A percentile compares a stretch with the other conserved stretches of the same genome.
These are phyloP conservation scores for Chloroclysta siterata DNA, from an alignment of 2,888 invertebrate species.

Conservation along the genomic window DNA sequence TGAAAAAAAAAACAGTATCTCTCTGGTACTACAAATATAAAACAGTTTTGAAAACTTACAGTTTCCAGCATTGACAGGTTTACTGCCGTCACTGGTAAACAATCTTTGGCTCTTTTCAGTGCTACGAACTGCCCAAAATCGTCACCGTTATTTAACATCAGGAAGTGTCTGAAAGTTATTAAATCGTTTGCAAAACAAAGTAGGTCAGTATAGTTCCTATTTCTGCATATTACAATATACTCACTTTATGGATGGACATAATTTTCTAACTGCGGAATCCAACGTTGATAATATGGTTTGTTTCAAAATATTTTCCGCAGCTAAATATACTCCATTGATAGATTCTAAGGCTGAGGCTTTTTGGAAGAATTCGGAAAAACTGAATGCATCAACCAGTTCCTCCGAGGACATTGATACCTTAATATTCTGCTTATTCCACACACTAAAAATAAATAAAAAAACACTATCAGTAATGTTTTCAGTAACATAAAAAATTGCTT, in stretches of 20 bases:
- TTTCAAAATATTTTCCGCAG: conserved; percentile 14
- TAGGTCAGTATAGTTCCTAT: not conserved
- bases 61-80: conserved; percentile 25
- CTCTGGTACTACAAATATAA: no score
- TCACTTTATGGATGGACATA: conserved; percentile 30
- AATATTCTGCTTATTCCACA: conserved; percentile 38
- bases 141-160: conserved; percentile 25
- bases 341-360: conserved; percentile 10
- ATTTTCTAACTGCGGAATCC: conserved; percentile 22
- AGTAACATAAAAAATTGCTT: not conserved
- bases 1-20: no score
- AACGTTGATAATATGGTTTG: conserved; percentile 4
- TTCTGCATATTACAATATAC: not conserved
- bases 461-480: not conserved
- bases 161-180: conserved; percentile 18
- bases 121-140: conserved; percentile 15
- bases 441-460: conserved; percentile 34
- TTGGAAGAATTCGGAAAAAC: conserved; percentile 19
- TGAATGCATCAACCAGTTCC: conserved; percentile 25
- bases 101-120: conserved; percentile 21
- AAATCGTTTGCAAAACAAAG: not conserved
- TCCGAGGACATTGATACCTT: conserved; percentile 32
- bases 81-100: conserved; percentile 25
- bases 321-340: conserved; percentile 31
- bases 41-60: conserved; percentile 8